A percentile compares a stretch with the other conserved stretches of the same genome.
phyloP scores from a whole-genome alignment of 1,140 invertebrate genomes.

The Maniola jurtina region DNA sequence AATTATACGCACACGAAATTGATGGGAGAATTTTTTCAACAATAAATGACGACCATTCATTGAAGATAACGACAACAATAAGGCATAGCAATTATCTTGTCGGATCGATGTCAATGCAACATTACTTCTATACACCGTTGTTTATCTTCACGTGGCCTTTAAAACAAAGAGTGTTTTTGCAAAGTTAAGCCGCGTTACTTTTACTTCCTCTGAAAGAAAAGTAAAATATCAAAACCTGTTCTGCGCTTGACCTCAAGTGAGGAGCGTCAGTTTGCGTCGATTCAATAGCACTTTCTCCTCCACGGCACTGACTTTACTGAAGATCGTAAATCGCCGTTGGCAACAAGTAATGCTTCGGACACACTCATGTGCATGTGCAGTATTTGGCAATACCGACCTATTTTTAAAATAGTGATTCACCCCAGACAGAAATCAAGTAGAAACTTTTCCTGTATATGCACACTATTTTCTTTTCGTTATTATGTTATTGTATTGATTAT shows the following conservation, averaged over 20 bases:
- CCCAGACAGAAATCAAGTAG: too few species aligned
- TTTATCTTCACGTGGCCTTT: constrained; percentile 25
- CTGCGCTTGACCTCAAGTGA: constrained; percentile 55
- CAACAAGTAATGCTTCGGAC: background rate
- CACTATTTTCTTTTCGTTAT: too few species aligned
- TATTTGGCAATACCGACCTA: too few species aligned
- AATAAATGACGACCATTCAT: too few species aligned
- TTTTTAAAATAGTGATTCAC: too few species aligned
- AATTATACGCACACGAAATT: too few species aligned
- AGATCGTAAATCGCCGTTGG: constrained; percentile 20
- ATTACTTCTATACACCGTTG: constrained; percentile 13
- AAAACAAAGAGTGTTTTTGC: constrained; percentile 13
- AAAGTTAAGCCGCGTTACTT: constrained; percentile 36
- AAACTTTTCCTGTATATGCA: too few species aligned
- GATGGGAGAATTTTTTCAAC: too few species aligned
- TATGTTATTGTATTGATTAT: too few species aligned
- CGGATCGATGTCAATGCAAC: constrained; percentile 14
- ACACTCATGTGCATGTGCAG: background rate
- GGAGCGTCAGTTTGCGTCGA: constrained; percentile 42
- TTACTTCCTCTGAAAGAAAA: constrained; percentile 62
- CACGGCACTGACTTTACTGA: constrained; percentile 34
- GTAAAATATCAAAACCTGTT: constrained; percentile 64
- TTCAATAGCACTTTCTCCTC: constrained; percentile 59
- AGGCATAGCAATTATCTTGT: background rate
- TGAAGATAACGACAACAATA: too few species aligned